Evolutionary conservation across 2,888 invertebrate genomes (phyloP), one percentile per base, ranked within the genome.

Genomic region (Diploptera punctata): DNA sequence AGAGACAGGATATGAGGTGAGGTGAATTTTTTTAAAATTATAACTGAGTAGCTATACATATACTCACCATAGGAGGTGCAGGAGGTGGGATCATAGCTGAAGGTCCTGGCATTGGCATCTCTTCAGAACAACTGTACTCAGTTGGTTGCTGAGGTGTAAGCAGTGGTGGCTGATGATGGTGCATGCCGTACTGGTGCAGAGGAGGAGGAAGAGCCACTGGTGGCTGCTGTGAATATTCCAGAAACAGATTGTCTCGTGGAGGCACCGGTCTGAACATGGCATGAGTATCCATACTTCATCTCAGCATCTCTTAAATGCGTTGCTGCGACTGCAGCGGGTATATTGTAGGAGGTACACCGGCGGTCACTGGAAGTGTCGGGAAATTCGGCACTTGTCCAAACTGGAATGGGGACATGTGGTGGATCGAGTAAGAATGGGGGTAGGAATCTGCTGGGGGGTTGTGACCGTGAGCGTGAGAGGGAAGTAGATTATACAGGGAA

Each of bases 251-350:
- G 10, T 73, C 72, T 18, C 62, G 69, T 4, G 72, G 33, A 7
- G 72, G 19, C 69, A 10, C 33, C 5, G 33, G 79, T 57, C 71
- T 43, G 29, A 72, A 69, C 26, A 72, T 67, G 31, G 72, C 16
- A 49, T 73, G 75, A 0, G 67, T 18, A 49, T 73, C 73, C 47
- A 73, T 38, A 33, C 73, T 57, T 77, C 88, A 85, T 57, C 89
- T 83, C 76, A 86, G 87, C 73, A 86, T 80, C 80, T 89, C 89
- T 81, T 87, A 84, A 81, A 87, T 87, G 72, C 90, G 89, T 78
- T 93, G 92, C 77, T 93, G 93, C 0, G 89, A 86, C 75, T 90
- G 88, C 92, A 92, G 92, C 5, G 91, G 87, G 83, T 92, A 91
- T 57, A 92, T 90, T 61, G 91, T 88, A 18, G 75, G 67, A 26